A percentile compares a stretch with the other conserved stretches of the same genome.
Conservation (phyloP, 2,113 vertebrate species). For the Gopherus evgoodei region DNA sequence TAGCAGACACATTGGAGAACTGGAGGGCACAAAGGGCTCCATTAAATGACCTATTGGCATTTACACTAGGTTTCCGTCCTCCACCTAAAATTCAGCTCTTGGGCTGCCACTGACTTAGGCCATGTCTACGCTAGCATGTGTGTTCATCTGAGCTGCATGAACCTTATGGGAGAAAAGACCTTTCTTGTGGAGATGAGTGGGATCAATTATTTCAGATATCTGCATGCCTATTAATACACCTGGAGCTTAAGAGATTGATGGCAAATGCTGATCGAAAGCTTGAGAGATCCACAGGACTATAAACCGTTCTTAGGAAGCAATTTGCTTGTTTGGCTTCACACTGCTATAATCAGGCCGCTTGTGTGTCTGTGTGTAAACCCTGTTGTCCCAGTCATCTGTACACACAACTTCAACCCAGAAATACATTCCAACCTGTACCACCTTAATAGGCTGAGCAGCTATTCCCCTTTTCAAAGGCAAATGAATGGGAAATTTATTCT, state of each 20-base stretch:
- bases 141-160: neutral
- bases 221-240: neutral
- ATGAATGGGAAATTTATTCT: constrained; percentile 6
- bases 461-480: neutral
- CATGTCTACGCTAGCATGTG: too few relatives aligned
- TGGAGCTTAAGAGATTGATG: neutral
- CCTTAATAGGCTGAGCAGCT: neutral
- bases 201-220: constrained; percentile 3
- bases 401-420: neutral
- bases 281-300: neutral
- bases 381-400: rapidly evolving
- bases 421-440: neutral
- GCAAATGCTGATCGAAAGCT: constrained; percentile 18
- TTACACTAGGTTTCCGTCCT: neutral
- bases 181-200: neutral
- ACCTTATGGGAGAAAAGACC: constrained; percentile 21
- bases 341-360: neutral
- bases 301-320: neutral
- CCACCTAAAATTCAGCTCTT: constrained; percentile 31
- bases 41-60: neutral
- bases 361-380: rapidly evolving
- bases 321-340: constrained; percentile 24
- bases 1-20: neutral
- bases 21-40: neutral
- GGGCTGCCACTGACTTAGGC: neutral